Percentiles rank a stretch among this genome's conserved stretches.
phyloP scores from a whole-genome alignment of 2,888 invertebrate species.

The Calephelis perditalis region DNA sequence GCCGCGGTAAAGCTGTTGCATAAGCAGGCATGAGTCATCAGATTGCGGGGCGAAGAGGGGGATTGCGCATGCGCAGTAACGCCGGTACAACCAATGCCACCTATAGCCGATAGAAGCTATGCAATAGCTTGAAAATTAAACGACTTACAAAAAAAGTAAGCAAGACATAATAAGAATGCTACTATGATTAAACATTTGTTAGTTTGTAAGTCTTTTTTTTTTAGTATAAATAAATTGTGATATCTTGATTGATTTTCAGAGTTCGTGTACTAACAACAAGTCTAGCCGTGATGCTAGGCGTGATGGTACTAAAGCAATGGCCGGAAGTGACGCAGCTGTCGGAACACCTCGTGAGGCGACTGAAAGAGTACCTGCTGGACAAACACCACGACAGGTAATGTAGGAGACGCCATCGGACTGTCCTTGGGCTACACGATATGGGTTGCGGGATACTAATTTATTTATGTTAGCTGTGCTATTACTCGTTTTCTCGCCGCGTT shows the following conservation, averaged over 20 bases:
- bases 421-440: neutral
- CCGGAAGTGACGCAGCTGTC: conserved; percentile 91
- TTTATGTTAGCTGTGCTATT: neutral
- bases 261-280: conserved; percentile 92
- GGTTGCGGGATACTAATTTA: neutral
- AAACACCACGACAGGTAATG: conserved; percentile 79
- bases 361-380: conserved; percentile 88
- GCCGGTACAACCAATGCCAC: too few relatives aligned
- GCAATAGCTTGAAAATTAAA: too few relatives aligned
- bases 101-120: too few relatives aligned
- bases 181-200: too few relatives aligned
- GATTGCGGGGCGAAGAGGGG: too few relatives aligned
- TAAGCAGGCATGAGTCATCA: too few relatives aligned
- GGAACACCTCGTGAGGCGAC: conserved; percentile 86
- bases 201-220: too few relatives aligned
- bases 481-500: neutral
- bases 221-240: too few relatives aligned
- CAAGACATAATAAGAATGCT: too few relatives aligned
- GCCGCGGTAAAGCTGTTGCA: too few relatives aligned
- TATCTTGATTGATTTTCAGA: conserved; percentile 64
- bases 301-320: conserved; percentile 93
- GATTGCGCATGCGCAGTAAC: too few relatives aligned
- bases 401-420: neutral
- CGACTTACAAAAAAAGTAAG: too few relatives aligned
- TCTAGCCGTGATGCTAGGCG: conserved; percentile 87